phyloP scores from a whole-genome alignment of 2,888 invertebrate species.

The Lasioglossum leucozonium region DNA sequence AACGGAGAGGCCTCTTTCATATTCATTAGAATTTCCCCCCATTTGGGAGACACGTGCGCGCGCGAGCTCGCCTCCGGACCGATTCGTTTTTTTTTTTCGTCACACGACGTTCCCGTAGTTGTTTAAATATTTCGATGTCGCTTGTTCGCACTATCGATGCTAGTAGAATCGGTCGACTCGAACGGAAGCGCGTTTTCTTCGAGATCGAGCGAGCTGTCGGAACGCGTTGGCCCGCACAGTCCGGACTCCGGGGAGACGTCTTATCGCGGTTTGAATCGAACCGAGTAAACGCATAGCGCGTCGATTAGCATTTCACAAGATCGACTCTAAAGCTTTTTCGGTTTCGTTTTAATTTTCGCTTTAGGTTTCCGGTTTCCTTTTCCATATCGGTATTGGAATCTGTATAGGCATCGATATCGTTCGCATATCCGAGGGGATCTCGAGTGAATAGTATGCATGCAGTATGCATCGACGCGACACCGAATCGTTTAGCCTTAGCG shows the following conservation, averaged over 20 bases:
- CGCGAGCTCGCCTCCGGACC: slow-evolving; percentile 1
- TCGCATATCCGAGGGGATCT: slow-evolving; percentile 55
- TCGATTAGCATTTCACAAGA: slow-evolving; percentile 67
- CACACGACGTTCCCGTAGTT: neutral
- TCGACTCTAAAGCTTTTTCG: slow-evolving; percentile 17
- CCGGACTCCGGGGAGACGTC: neutral
- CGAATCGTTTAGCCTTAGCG: slow-evolving; percentile 16
- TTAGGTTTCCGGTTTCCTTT: slow-evolving; percentile 22
- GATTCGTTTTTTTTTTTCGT: neutral
- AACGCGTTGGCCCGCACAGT: neutral
- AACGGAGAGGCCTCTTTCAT: slow-evolving; percentile 81
- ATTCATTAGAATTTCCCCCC: slow-evolving; percentile 80
- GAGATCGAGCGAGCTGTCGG: neutral
- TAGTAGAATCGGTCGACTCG: neutral
- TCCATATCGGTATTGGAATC: slow-evolving; percentile 11
- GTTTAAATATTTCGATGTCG: neutral
- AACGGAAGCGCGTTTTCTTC: neutral
- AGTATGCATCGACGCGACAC: slow-evolving; percentile 34
- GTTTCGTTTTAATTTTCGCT: slow-evolving; percentile 33
- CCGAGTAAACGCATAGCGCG: slow-evolving; percentile 67
- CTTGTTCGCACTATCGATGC: neutral
- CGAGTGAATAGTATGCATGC: slow-evolving; percentile 27
- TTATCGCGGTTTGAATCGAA: slow-evolving; percentile 51
- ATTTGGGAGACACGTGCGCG: slow-evolving; percentile 61
- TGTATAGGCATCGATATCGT: neutral